A percentile compares a stretch with the other conserved stretches of the same genome.
Conservation (phyloP, 2,888 invertebrate genomes). For the Lobophora halterata region DNA sequence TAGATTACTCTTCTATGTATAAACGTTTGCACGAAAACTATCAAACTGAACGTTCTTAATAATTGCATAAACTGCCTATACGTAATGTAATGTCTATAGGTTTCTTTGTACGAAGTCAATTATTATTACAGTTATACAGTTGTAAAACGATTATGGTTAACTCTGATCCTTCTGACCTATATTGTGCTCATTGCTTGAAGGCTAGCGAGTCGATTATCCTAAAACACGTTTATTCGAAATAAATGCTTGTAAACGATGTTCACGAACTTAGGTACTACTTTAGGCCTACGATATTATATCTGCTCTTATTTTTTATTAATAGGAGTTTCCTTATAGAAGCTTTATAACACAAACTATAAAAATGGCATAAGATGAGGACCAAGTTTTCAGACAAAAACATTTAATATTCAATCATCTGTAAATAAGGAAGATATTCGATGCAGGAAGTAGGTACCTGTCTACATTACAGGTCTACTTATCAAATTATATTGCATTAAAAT, state of each 20-base stretch:
- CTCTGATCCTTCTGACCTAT: slow-evolving; percentile 28
- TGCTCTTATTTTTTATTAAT: no score
- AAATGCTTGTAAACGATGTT: slow-evolving; percentile 21
- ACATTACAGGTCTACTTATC: slow-evolving; percentile 7
- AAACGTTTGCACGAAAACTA: no score
- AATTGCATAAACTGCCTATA: no score
- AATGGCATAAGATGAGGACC: no score
- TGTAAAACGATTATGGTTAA: slow-evolving; percentile 28
- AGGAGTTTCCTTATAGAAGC: no score
- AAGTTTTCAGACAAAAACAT: slow-evolving; percentile 18
- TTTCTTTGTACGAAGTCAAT: slow-evolving; percentile 22
- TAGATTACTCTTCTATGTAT: no score
- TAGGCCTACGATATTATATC: not conserved
- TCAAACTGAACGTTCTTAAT: no score
- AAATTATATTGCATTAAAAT: no score
- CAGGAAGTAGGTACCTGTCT: no score
- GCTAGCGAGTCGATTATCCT: slow-evolving; percentile 47
- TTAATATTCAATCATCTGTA: slow-evolving; percentile 14
- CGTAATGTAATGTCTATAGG: no score
- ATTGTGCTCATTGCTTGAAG: slow-evolving; percentile 36
- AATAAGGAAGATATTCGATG: slow-evolving; percentile 22
- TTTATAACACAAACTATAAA: no score
- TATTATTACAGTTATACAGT: slow-evolving; percentile 27
- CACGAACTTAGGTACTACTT: slow-evolving; percentile 5
- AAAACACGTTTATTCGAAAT: slow-evolving; percentile 38